A percentile compares a stretch with the other conserved stretches of the same genome.
These are phyloP conservation scores for Caenorhabditis zanzibari DNA, from an alignment of 2,888 invertebrate genomes.

Conservation along the genomic window DNA sequence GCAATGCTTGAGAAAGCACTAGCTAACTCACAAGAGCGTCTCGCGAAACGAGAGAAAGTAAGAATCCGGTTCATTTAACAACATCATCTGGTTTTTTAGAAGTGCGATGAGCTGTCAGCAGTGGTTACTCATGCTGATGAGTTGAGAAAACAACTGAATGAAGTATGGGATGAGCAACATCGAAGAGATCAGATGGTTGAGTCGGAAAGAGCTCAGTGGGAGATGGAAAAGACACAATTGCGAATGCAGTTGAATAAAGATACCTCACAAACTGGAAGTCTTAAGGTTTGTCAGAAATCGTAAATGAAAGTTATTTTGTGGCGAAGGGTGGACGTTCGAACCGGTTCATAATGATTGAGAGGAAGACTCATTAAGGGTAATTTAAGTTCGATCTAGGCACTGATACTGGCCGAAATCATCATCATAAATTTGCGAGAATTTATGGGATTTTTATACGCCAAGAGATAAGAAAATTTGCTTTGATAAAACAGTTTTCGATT, in stretches of 20 bases:
- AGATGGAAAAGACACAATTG: conserved; percentile 90
- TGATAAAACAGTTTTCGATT: no score
- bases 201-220: conserved; percentile 89
- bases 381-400: conserved; percentile 6
- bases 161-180: conserved; percentile 62
- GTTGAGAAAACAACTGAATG: conserved; percentile 67
- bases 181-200: conserved; percentile 87
- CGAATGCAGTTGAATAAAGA: conserved; percentile 76
- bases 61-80: not conserved
- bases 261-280: conserved; percentile 67
- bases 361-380: not conserved
- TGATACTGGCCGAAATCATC: conserved; percentile 12
- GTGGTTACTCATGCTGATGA: conserved; percentile 55
- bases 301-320: conserved; percentile 16
- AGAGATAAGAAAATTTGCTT: not conserved
- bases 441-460: not conserved
- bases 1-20: conserved; percentile 94
- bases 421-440: not conserved
- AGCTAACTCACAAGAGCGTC: conserved; percentile 93
- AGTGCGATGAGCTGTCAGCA: conserved; percentile 68
- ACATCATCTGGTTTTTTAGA: conserved; percentile 48
- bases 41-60: conserved; percentile 85
- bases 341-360: conserved; percentile 25
- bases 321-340: not conserved
- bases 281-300: conserved; percentile 62